Conservation (phyloP, 2,797 vertebrate genomes). For the Acipenser ruthenus region DNA sequence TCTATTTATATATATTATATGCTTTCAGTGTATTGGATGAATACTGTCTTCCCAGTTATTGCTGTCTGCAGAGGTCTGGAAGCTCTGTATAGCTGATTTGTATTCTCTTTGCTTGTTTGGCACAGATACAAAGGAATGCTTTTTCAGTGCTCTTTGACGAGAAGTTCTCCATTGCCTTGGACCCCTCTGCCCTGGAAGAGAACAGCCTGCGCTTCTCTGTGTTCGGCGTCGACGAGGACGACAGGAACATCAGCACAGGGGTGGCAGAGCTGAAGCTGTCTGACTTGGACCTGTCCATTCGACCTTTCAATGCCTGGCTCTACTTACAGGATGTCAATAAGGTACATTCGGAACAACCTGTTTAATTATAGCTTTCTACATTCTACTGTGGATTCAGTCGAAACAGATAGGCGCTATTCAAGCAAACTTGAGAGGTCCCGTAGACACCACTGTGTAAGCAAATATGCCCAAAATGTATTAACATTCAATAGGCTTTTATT, state of each 20-base stretch:
- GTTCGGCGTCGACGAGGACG: constrained; percentile 79
- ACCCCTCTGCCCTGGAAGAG: constrained; percentile 69
- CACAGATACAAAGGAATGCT: constrained; percentile 80
- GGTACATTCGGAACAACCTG: constrained; percentile 40
- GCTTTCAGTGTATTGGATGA: no score
- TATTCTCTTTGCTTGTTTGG: neutral
- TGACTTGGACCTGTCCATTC: constrained; percentile 74
- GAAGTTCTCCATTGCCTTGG: constrained; percentile 78
- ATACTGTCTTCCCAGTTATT: no score
- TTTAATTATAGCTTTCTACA: no score
- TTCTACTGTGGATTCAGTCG: no score
- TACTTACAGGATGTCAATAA: constrained; percentile 92
- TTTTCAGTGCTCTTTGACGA: constrained; percentile 85
- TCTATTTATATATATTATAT: no score
- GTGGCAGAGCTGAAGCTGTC: constrained; percentile 85
- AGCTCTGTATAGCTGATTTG: no score
- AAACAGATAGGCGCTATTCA: no score
- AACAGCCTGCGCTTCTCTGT: constrained; percentile 80
- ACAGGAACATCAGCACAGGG: constrained; percentile 77
- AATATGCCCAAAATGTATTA: no score
- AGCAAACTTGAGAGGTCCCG: no score
- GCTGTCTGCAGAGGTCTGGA: no score
- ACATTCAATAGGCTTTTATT: no score
- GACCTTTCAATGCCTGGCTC: constrained; percentile 92
- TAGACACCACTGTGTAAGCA: no score